Percentiles rank a stretch among this genome's conserved stretches.
These are phyloP conservation scores for Paramacrobiotus metropolitanus DNA, from an alignment of 1,140 invertebrate species.

Conservation along the genomic window DNA sequence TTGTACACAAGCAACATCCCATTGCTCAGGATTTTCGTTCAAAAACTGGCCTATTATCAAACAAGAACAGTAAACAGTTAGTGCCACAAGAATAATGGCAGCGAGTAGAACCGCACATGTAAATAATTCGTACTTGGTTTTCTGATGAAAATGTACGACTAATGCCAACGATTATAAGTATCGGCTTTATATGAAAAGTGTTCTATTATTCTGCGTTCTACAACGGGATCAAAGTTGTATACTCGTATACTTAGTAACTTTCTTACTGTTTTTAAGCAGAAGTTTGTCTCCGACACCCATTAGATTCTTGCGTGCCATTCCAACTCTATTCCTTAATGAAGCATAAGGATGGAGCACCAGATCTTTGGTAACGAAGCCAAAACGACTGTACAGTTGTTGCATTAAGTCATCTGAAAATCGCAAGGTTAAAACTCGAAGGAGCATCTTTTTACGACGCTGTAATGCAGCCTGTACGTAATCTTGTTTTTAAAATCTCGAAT, in stretches of 20 bases:
- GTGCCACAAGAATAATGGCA: background rate
- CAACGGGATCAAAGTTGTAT: background rate
- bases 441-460: background rate
- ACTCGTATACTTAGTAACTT: background rate
- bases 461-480: background rate
- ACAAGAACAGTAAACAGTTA: background rate
- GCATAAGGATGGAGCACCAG: background rate
- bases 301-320: background rate
- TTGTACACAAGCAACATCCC: constrained; percentile 38
- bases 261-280: background rate
- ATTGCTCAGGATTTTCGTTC: background rate
- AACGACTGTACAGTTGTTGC: background rate
- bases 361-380: background rate
- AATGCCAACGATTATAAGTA: too few species aligned
- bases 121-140: background rate
- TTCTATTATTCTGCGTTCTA: background rate
- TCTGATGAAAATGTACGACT: background rate
- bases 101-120: background rate
- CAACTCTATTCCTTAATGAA: background rate
- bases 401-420: background rate
- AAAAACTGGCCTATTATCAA: background rate
- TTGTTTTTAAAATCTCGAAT: too few species aligned
- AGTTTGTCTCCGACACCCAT: background rate
- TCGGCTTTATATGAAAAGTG: background rate
- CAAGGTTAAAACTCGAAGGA: background rate